These are phyloP conservation scores for Neomonachus schauinslandi DNA, from an alignment of 2,113 vertebrate species.

Conservation along the genomic window DNA sequence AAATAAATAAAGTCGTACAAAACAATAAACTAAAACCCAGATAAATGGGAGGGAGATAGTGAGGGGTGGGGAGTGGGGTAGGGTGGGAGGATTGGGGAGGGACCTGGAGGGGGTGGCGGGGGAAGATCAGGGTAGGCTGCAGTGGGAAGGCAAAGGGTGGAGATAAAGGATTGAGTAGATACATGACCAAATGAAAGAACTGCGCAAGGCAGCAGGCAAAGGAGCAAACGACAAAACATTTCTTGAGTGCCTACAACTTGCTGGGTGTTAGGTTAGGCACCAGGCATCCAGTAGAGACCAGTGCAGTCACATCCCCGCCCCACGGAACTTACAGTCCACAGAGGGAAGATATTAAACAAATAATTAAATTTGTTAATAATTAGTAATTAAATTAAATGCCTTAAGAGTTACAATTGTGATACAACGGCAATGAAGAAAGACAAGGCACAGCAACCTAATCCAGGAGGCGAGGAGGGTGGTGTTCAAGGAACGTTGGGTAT, in stretches of 20 bases:
- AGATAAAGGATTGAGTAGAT: background rate
- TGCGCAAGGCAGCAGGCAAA: background rate
- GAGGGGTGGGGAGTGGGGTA: background rate
- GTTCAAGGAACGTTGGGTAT: background rate
- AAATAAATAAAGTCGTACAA: background rate
- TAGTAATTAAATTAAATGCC: background rate
- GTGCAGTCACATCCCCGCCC: background rate
- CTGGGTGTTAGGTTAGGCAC: background rate
- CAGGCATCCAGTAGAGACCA: background rate
- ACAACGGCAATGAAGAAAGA: background rate
- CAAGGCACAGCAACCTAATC: background rate
- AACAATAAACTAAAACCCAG: background rate
- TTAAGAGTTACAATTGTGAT: background rate
- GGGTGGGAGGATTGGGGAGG: background rate
- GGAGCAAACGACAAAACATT: background rate
- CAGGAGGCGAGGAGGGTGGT: background rate
- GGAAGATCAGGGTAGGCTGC: background rate
- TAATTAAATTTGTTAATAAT: background rate
- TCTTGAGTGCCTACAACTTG: background rate
- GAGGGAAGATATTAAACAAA: background rate
- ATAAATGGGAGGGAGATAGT: background rate
- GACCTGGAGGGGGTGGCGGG: no score
- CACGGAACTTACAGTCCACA: background rate
- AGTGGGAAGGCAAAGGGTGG: background rate
- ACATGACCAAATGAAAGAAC: background rate